Conservation (phyloP, 2,113 vertebrate genomes). For the Isichthys henryi region DNA sequence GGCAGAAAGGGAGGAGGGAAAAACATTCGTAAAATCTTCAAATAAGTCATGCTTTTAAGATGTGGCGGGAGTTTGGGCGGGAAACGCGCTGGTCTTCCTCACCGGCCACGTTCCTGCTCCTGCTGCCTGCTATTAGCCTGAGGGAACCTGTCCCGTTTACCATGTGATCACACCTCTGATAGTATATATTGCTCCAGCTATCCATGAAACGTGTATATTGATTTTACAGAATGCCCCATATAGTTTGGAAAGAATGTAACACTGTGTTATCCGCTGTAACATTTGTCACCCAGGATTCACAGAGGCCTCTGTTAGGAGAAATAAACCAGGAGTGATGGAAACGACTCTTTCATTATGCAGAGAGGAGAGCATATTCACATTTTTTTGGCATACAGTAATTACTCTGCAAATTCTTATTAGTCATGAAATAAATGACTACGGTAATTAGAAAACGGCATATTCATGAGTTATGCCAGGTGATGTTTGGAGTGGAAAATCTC, state of each 20-base stretch:
- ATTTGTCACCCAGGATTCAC: background rate
- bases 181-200: conserved; percentile 35
- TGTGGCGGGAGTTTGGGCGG: conserved; percentile 60
- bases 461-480: background rate
- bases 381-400: background rate
- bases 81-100: conserved; percentile 56
- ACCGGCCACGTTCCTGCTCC: conserved; percentile 46
- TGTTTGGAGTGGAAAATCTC: background rate
- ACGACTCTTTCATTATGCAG: background rate
- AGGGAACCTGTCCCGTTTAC: conserved; percentile 40
- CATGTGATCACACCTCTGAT: conserved; percentile 41
- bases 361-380: background rate
- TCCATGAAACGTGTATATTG: conserved; percentile 43
- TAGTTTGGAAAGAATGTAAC: background rate
- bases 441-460: background rate
- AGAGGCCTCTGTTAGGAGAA: background rate
- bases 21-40: conserved; percentile 41
- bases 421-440: background rate
- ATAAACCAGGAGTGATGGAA: background rate
- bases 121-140: conserved; percentile 54
- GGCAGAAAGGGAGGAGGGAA: conserved; percentile 62
- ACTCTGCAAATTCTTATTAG: background rate
- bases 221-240: conserved; percentile 37
- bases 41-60: conserved; percentile 36
- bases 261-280: conserved; percentile 4